A percentile compares a stretch with the other conserved stretches of the same genome.
Conservation (phyloP, 2,113 vertebrate species). For the Corynorhinus townsendii region DNA sequence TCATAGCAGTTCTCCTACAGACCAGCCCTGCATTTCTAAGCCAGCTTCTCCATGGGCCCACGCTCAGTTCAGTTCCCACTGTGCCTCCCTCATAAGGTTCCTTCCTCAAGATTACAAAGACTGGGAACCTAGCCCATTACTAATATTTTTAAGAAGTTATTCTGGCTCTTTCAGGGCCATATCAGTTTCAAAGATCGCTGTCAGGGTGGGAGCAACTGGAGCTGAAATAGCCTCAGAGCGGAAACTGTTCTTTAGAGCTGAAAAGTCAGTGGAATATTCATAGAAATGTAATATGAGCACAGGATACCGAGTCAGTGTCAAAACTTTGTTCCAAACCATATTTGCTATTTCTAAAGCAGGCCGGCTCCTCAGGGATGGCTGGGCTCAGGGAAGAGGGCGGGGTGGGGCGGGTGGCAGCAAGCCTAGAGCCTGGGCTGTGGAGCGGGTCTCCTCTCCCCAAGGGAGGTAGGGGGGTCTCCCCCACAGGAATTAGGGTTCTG, state of each 20-base stretch:
- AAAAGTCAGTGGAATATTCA: constrained; percentile 66
- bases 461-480: neutral
- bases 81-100: constrained; percentile 3
- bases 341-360: constrained; percentile 32
- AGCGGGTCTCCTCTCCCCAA: neutral
- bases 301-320: constrained; percentile 43
- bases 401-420: neutral
- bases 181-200: constrained; percentile 73
- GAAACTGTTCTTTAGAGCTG: constrained; percentile 61
- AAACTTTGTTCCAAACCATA: constrained; percentile 53
- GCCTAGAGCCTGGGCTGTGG: neutral
- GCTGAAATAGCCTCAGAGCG: constrained; percentile 51
- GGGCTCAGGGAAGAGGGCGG: neutral
- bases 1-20: neutral
- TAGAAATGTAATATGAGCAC: constrained; percentile 59
- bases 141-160: constrained; percentile 57
- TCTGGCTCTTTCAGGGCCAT: constrained; percentile 58
- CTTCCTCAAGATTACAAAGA: constrained; percentile 57
- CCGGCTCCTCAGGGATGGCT: neutral
- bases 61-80: neutral
- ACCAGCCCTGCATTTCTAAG: neutral
- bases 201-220: constrained; percentile 49
- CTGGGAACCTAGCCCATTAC: constrained; percentile 60
- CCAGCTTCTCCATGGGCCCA: neutral
- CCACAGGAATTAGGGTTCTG: neutral